Conservation (phyloP, 2,888 invertebrate genomes). For the Didymodactylos carnosus region DNA sequence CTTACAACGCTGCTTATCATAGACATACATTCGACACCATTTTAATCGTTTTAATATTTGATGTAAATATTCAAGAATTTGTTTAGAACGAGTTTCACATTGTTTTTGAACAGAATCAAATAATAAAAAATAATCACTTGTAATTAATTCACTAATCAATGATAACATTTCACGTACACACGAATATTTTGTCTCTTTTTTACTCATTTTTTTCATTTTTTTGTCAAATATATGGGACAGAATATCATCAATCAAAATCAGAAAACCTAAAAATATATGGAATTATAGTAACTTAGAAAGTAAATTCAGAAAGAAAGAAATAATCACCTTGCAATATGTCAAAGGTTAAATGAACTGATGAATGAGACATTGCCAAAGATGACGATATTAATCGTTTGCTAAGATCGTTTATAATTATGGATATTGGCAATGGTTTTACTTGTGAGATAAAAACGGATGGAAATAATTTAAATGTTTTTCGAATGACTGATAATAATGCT, state of each 20-base stretch:
- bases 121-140: neutral
- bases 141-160: neutral
- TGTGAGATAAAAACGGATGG: neutral
- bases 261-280: neutral
- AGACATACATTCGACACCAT: neutral
- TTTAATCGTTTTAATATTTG: neutral
- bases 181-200: no score
- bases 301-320: no score
- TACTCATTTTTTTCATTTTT: no score
- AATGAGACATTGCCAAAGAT: neutral
- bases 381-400: no score
- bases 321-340: no score
- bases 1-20: neutral
- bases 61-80: neutral
- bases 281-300: no score
- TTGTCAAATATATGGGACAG: no score
- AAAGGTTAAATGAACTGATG: no score
- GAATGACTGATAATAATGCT: neutral
- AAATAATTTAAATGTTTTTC: neutral
- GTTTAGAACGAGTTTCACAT: neutral
- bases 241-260: neutral
- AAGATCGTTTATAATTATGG: no score
- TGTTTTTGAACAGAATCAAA: neutral
- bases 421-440: no score
- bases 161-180: neutral